phyloP scores from a whole-genome alignment of 1,140 invertebrate species.

The Melitaea cinxia region DNA sequence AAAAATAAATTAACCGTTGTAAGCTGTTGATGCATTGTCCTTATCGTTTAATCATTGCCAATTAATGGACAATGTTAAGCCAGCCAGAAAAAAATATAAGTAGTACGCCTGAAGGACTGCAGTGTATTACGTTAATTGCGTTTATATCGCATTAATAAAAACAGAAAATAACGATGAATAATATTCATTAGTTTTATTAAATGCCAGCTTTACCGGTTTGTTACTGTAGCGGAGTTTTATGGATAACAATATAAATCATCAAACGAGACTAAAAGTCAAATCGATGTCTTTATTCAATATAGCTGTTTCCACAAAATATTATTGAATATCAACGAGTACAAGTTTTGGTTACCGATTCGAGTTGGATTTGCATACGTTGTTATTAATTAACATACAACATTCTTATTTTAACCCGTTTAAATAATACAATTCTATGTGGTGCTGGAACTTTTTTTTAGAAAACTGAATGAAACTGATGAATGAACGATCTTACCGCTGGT shows the following conservation, averaged over 20 bases:
- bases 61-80: constrained; percentile 52
- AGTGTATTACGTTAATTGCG: constrained; percentile 52
- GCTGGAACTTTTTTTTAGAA: no score
- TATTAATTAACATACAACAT: no score
- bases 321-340: no score
- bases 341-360: no score
- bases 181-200: constrained; percentile 52
- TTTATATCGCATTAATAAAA: constrained; percentile 50
- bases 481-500: no score
- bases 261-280: constrained; percentile 1
- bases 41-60: constrained; percentile 55
- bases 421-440: no score
- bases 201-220: constrained; percentile 49
- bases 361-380: no score
- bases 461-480: no score
- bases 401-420: no score
- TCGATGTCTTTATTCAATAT: neutral
- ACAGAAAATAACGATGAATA: constrained; percentile 51
- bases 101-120: constrained; percentile 40
- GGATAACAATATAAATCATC: neutral
- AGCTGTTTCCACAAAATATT: no score
- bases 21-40: constrained; percentile 43
- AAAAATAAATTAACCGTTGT: constrained; percentile 45
- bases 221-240: constrained; percentile 16
- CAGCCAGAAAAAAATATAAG: constrained; percentile 43